Percentiles rank a stretch among this genome's conserved stretches.
Conservation (phyloP, 2,113 vertebrate genomes). For the Uria aalge region DNA sequence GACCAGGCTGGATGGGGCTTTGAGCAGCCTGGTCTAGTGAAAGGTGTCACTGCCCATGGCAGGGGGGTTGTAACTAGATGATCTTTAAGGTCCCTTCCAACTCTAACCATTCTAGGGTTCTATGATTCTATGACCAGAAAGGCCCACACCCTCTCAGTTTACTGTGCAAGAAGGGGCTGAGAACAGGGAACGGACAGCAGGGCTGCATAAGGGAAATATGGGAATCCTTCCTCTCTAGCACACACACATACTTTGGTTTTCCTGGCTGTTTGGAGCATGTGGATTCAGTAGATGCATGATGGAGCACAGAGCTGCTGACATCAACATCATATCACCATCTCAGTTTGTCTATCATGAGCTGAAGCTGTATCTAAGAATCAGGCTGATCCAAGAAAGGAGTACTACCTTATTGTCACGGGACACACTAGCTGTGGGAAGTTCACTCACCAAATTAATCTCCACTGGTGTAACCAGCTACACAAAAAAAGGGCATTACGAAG, state of each 20-base stretch:
- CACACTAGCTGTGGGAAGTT: background rate
- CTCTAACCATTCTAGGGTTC: too few relatives aligned
- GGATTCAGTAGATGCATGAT: background rate
- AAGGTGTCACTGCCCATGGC: too few relatives aligned
- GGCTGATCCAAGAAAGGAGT: background rate
- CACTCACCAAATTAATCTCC: background rate
- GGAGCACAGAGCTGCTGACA: background rate
- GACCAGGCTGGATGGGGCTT: too few relatives aligned
- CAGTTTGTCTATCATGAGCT: background rate
- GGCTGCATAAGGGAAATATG: background rate
- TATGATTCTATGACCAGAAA: background rate
- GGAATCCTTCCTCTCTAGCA: background rate
- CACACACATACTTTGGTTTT: background rate
- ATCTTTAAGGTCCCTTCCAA: too few relatives aligned
- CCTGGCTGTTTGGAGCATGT: background rate
- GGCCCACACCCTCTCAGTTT: background rate
- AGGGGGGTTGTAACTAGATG: too few relatives aligned
- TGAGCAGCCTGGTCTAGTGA: too few relatives aligned
- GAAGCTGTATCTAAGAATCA: background rate
- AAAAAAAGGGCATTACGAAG: background rate
- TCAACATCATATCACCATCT: background rate
- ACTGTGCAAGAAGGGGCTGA: background rate
- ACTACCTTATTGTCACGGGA: background rate
- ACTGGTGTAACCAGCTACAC: background rate
- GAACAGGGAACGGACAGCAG: background rate